Conservation (phyloP, 2,888 invertebrate genomes). For the Argyra leucocephala region DNA sequence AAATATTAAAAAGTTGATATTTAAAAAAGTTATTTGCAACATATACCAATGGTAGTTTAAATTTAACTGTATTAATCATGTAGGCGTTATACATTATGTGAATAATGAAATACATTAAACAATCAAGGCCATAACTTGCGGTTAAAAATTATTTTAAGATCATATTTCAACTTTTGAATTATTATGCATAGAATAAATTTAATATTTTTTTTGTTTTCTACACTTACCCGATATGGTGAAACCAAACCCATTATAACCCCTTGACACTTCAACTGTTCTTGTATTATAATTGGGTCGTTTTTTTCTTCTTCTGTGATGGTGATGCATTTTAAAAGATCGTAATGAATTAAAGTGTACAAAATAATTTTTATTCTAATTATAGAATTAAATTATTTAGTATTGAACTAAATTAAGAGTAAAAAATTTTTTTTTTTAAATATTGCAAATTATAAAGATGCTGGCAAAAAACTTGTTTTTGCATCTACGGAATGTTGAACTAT, state of each 20-base stretch:
- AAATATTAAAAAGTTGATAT: background rate
- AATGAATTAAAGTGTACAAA: background rate
- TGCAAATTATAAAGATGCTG: background rate
- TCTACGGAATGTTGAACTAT: background rate
- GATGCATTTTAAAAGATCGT: slow-evolving; percentile 22
- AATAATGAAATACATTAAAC: background rate
- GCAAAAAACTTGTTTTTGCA: slow-evolving; percentile 1
- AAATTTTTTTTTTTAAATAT: background rate
- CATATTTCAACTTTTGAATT: background rate
- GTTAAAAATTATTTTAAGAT: background rate
- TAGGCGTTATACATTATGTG: background rate
- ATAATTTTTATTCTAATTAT: background rate
- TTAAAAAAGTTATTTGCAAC: too few relatives aligned
- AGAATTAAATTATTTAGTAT: background rate
- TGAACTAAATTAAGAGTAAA: background rate
- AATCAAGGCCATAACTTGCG: background rate
- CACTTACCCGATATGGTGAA: slow-evolving; percentile 76
- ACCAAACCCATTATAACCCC: slow-evolving; percentile 88
- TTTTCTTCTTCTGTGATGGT: slow-evolving; percentile 49
- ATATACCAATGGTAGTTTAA: background rate
- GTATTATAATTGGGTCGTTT: slow-evolving; percentile 54
- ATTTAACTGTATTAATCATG: background rate
- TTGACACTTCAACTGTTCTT: slow-evolving; percentile 62
- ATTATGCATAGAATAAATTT: background rate
- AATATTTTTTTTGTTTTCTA: background rate